These are phyloP conservation scores for Eustalomyia histrio DNA, from an alignment of 2,888 invertebrate species.

Conservation along the genomic window DNA sequence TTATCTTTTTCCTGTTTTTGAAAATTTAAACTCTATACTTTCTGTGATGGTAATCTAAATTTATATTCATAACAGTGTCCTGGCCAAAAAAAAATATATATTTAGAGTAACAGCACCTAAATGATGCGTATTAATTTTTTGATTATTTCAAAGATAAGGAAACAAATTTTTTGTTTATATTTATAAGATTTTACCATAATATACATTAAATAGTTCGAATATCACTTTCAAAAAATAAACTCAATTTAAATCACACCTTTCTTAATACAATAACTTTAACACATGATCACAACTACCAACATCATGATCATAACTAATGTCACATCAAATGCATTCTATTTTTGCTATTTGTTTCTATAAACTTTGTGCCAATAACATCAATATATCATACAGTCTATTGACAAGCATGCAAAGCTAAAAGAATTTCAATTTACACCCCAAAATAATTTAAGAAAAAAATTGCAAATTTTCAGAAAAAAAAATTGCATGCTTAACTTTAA, in stretches of 20 bases:
- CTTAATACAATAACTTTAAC: slow-evolving; percentile 17
- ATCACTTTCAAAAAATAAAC: slow-evolving; percentile 12
- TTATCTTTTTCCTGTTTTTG: too few species aligned
- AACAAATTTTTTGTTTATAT: too few species aligned
- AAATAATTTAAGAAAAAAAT: slow-evolving; percentile 23
- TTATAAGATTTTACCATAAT: too few species aligned
- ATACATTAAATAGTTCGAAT: too few species aligned
- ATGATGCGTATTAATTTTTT: too few species aligned
- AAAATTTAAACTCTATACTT: too few species aligned
- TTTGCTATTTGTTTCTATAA: not conserved
- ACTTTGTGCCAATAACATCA: slow-evolving; percentile 51
- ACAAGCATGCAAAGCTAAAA: slow-evolving; percentile 55
- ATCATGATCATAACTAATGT: slow-evolving; percentile 44
- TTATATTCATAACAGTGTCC: too few species aligned
- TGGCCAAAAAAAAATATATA: too few species aligned
- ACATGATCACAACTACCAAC: slow-evolving; percentile 26
- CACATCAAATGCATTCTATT: slow-evolving; percentile 60
- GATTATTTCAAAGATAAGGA: too few species aligned
- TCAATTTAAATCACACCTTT: slow-evolving; percentile 60
- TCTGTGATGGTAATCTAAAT: too few species aligned
- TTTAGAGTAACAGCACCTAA: too few species aligned
- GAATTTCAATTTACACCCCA: slow-evolving; percentile 65
- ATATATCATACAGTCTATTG: slow-evolving; percentile 53
- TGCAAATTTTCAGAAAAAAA: slow-evolving; percentile 13
- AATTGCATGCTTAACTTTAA: slow-evolving; percentile 32